Conservation (phyloP, 2,888 invertebrate genomes). For the Conomelus anceps region DNA sequence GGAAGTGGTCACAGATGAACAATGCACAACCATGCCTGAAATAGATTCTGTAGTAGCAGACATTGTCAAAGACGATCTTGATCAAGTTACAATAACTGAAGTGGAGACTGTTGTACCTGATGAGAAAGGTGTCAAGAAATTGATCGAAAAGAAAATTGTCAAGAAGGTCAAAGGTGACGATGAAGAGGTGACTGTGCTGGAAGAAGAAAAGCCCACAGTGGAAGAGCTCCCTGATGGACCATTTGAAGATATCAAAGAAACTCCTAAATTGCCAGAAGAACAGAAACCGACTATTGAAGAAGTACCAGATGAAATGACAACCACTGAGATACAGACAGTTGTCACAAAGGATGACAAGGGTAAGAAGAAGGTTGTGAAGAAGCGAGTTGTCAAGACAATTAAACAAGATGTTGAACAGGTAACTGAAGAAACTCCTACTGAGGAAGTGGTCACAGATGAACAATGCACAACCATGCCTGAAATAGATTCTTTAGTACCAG, state of each 20-base stretch:
- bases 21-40: background rate
- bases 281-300: background rate
- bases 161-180: background rate
- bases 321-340: background rate
- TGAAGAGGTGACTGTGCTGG: background rate
- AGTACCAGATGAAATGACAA: background rate
- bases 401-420: background rate
- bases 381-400: background rate
- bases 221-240: background rate
- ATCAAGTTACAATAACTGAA: background rate
- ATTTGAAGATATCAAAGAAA: no score
- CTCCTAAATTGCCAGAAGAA: no score
- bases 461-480: background rate
- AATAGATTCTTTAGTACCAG: background rate
- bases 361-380: background rate
- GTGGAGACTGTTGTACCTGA: background rate
- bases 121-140: background rate
- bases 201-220: background rate
- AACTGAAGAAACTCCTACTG: background rate
- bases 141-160: background rate
- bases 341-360: background rate
- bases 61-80: background rate
- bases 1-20: background rate
- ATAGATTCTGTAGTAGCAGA: background rate
- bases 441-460: background rate